Evolutionary conservation across 2,113 vertebrate genomes (phyloP).

Genomic region (Trichechus manatus): DNA sequence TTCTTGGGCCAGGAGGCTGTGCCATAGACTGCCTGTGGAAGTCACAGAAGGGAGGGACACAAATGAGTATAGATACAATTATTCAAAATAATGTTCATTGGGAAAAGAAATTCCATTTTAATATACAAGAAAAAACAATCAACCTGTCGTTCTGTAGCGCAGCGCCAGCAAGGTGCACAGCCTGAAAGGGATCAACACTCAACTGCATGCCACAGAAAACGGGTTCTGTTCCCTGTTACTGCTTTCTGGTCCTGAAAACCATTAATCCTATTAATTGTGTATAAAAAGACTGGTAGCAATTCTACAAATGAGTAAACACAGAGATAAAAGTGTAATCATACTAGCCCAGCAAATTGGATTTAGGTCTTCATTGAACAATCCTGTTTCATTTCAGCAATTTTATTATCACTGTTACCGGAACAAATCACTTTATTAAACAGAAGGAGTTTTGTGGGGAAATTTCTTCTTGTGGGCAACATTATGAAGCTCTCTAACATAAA

Average conservation of each 20-base stretch:
- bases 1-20: not conserved
- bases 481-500: slow-evolving; percentile 87
- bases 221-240: slow-evolving; percentile 71
- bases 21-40: not conserved
- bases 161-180: not conserved
- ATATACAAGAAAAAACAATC: not conserved
- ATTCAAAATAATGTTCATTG: slow-evolving; percentile 41
- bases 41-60: not conserved
- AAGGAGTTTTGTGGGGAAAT: slow-evolving; percentile 88
- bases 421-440: slow-evolving; percentile 92
- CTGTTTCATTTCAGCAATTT: slow-evolving; percentile 92
- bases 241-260: slow-evolving; percentile 79
- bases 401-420: slow-evolving; percentile 92
- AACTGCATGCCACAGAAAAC: slow-evolving; percentile 14
- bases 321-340: slow-evolving; percentile 89
- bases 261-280: slow-evolving; percentile 90
- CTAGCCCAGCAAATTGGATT: slow-evolving; percentile 90
- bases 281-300: slow-evolving; percentile 89
- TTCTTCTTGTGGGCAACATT: slow-evolving; percentile 87
- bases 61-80: slow-evolving; percentile 11
- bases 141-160: not conserved
- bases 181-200: not conserved
- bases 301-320: slow-evolving; percentile 92
- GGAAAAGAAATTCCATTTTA: slow-evolving; percentile 41
- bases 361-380: slow-evolving; percentile 88